Percentiles rank a stretch among this genome's conserved stretches.
These are phyloP conservation scores for Agrochola litura DNA, from an alignment of 2,888 invertebrate species.

Conservation along the genomic window DNA sequence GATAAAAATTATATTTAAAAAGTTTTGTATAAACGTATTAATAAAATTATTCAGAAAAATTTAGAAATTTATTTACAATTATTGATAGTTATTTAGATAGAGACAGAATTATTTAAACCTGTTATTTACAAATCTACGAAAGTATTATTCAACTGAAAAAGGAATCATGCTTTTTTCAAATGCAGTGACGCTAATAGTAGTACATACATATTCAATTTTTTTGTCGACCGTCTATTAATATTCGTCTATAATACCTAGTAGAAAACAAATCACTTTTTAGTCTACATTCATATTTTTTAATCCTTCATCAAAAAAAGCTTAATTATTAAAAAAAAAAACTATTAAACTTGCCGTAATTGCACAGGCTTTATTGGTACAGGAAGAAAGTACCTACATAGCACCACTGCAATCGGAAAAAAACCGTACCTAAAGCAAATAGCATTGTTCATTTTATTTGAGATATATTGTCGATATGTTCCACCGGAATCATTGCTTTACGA, in stretches of 20 bases:
- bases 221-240: background rate
- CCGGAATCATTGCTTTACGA: constrained; percentile 81
- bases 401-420: constrained; percentile 33
- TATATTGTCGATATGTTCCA: constrained; percentile 90
- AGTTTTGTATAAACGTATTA: constrained; percentile 13
- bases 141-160: constrained; percentile 33
- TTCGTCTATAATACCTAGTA: background rate
- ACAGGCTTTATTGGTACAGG: background rate
- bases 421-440: constrained; percentile 44
- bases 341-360: background rate
- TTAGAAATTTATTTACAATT: constrained; percentile 59
- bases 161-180: constrained; percentile 40
- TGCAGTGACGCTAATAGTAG: constrained; percentile 22
- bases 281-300: background rate
- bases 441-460: constrained; percentile 60
- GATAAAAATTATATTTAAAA: constrained; percentile 17
- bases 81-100: constrained; percentile 17
- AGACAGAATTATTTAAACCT: constrained; percentile 34
- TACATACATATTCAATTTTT: background rate
- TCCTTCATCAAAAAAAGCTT: background rate
- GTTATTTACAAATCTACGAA: constrained; percentile 70
- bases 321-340: too few species aligned
- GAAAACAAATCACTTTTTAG: background rate
- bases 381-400: background rate
- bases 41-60: constrained; percentile 38